Percentiles rank a stretch among this genome's conserved stretches.
phyloP scores from a whole-genome alignment of 2,888 invertebrate genomes.

The Drosophila anomelani region DNA sequence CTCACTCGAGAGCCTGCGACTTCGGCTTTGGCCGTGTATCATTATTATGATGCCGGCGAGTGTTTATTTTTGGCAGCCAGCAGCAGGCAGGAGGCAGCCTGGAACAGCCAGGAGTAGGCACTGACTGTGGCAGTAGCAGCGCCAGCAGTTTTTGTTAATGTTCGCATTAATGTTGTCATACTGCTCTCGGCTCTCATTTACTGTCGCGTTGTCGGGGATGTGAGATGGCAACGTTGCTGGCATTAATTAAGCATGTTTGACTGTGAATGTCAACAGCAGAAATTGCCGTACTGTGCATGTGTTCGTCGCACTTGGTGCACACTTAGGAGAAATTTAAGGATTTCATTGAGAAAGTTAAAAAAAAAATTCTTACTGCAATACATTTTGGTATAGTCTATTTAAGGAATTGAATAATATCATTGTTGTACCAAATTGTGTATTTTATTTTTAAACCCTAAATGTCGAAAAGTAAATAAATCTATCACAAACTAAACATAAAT shows the following conservation, averaged over 20 bases:
- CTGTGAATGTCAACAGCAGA: conserved; percentile 79
- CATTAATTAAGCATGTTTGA: conserved; percentile 82
- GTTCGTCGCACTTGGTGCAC: conserved; percentile 18
- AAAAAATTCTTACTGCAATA: not conserved
- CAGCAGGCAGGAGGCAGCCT: conserved; percentile 15
- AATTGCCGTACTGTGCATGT: conserved; percentile 44
- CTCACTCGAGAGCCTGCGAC: conserved; percentile 32
- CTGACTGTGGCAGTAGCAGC: conserved; percentile 19
- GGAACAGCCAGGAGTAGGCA: conserved; percentile 2
- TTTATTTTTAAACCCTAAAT: no score
- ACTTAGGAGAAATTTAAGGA: conserved; percentile 1
- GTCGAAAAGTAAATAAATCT: not conserved
- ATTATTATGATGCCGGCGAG: conserved; percentile 75
- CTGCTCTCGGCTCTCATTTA: conserved; percentile 52
- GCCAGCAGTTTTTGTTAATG: conserved; percentile 67
- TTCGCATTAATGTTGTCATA: conserved; percentile 77
- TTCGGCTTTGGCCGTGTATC: conserved; percentile 62
- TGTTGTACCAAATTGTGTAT: no score
- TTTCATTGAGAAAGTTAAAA: not conserved
- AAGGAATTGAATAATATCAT: no score
- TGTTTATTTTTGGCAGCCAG: conserved; percentile 77
- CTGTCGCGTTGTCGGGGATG: conserved; percentile 29
- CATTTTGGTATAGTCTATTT: no score
- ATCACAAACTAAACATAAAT: not conserved
- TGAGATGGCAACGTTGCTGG: conserved; percentile 55